Base-by-base conservation (phyloP, 2,888 invertebrate species). In the Amorpha juglandis region DNA sequence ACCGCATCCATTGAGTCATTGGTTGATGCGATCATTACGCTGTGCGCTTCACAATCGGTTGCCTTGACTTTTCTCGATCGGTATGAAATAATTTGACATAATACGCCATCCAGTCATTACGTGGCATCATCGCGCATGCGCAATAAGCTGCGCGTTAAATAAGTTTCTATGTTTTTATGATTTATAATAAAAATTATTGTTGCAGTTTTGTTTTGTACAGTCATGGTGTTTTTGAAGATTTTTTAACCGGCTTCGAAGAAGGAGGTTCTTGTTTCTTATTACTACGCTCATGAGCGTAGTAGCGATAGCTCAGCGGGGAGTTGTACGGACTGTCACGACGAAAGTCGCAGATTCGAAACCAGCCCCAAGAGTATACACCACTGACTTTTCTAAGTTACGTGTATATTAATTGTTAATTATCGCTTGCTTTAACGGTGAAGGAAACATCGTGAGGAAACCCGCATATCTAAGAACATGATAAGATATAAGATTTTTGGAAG, bases 1-100 rank as follows among this genome's bases (percentile, higher is more conserved):
- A 69, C 79, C 86, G 67, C 73, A 82, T 83, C 80, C 72, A 74
- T n/a, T n/a, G n/a, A 38, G 21, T 63, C 21, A 63, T 72, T 21
- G 21, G 68, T 70, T 33, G 51, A 48, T 64, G 70, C 75, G 77
- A 83, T 87, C 86, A 87, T 89, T 87, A 88, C 80, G 76, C 71
- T 74, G 73, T 75, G 76, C 74, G 79, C 58, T 76, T 74, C 79
- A 80, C 85, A 85, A 89, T 88, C 87, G 82, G 86, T 90, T 88
- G 88, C 92, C 92, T 92, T 92, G 92, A 92, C 91, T 91, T 91
- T 91, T 91, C 87, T 82, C 88, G 83, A 91, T 91, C 87, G 83
- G 84, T 85, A 86, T 89, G 86, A 89, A 91, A 91, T 91, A 92
- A 92, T 92, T 92, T 89, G 91, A 92, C 90, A 89, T 92, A 91